phyloP scores from a whole-genome alignment of 2,797 vertebrate species.

The Danionella dracula region DNA sequence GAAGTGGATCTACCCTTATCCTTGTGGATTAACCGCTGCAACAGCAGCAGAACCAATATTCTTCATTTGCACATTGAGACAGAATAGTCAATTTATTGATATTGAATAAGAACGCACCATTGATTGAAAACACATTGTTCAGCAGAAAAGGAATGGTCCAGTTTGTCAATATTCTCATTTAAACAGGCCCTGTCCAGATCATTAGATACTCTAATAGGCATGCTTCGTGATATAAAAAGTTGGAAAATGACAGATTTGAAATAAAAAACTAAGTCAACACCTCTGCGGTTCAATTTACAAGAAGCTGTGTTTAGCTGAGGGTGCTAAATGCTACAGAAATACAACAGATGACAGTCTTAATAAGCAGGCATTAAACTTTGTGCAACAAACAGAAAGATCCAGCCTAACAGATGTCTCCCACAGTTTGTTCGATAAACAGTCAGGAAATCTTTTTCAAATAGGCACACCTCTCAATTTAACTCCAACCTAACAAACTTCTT shows the following conservation, averaged over 20 bases:
- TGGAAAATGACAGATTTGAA: conserved; percentile 53
- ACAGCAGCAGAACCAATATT: conserved; percentile 23
- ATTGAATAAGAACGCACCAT: conserved; percentile 19
- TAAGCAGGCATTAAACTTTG: conserved; percentile 2
- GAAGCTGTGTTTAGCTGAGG: not conserved
- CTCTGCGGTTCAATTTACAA: conserved; percentile 58
- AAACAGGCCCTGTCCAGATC: conserved; percentile 62
- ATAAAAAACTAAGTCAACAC: conserved; percentile 64
- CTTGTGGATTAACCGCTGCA: conserved; percentile 19
- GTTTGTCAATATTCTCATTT: conserved; percentile 66
- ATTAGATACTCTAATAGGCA: conserved; percentile 64
- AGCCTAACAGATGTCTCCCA: conserved; percentile 3
- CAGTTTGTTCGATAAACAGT: not conserved
- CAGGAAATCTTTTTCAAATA: not conserved
- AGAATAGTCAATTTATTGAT: conserved; percentile 50
- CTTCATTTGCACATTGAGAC: conserved; percentile 49
- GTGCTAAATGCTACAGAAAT: conserved; percentile 25
- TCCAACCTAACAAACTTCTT: not conserved
- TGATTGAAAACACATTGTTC: conserved; percentile 42
- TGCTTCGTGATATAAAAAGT: conserved; percentile 60
- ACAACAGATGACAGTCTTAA: conserved; percentile 26
- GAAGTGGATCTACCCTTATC: conserved; percentile 37
- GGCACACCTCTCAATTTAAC: conserved; percentile 9
- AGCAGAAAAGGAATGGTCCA: conserved; percentile 40
- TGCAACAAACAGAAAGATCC: not conserved